Evolutionary conservation across 2,797 vertebrate species (phyloP).

Genomic region (Acanthurus leucopareius): DNA sequence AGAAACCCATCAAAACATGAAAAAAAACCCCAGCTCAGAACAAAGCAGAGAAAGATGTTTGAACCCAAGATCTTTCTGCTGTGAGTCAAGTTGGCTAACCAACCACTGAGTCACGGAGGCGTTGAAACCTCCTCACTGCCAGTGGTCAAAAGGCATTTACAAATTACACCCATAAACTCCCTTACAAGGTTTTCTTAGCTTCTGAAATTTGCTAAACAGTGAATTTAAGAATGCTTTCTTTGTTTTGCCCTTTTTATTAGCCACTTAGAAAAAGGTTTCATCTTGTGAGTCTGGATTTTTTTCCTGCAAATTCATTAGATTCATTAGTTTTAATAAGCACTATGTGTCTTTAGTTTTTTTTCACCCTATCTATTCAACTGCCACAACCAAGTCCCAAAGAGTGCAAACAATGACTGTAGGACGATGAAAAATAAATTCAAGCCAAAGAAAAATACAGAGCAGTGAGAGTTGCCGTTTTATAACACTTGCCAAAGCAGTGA

Average conservation of each 20-base stretch:
- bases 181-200: neutral
- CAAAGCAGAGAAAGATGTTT: neutral
- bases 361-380: slow-evolving; percentile 28
- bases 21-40: neutral
- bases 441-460: slow-evolving; percentile 5
- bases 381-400: slow-evolving; percentile 13
- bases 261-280: slow-evolving; percentile 26
- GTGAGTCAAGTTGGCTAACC: slow-evolving; percentile 16
- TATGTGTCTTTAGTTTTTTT: neutral
- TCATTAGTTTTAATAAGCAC: slow-evolving; percentile 22
- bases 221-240: slow-evolving; percentile 3
- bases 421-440: slow-evolving; percentile 29
- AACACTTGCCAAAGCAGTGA: neutral
- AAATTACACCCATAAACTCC: slow-evolving; percentile 23
- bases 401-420: neutral
- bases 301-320: slow-evolving; percentile 23
- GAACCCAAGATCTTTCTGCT: slow-evolving; percentile 9
- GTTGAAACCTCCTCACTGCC: neutral
- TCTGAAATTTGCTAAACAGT: neutral
- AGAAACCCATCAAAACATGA: slow-evolving; percentile 10
- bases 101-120: neutral
- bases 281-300: slow-evolving; percentile 28
- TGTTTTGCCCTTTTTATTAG: slow-evolving; percentile 7
- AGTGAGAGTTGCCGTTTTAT: neutral
- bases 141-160: slow-evolving; percentile 21